Base-by-base conservation (phyloP, 2,888 invertebrate genomes). In the Limnephilus auricula region DNA sequence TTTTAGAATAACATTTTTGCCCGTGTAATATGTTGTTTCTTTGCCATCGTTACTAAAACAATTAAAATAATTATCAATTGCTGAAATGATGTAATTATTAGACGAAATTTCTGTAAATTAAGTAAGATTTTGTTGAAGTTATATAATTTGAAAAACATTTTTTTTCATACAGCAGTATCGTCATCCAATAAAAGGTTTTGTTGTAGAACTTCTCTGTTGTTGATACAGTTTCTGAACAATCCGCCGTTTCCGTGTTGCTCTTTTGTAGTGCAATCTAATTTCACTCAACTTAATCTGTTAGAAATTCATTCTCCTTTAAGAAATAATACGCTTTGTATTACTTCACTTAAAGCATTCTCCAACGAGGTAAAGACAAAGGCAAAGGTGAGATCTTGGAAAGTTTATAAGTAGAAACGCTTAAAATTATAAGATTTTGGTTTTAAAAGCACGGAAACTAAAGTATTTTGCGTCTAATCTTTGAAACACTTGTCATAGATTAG, bases 291-390 rank as follows among this genome's bases (percentile, higher is more conserved):
- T 65, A 65, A 65, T 65, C 25, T 65, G 25, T 65, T 50, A 50
- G 50, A 50, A 50, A 18, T 50, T 65, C 65, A 65, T 4, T 65
- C 25, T 65, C 25, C 25, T 65, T 65, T n/a, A 65, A 65, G 50
- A 65, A 18, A 65, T 65, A 18, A 65, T 65, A 65, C 4, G 50
- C 50, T 65, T 65, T 65, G 50, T 65, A 5, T 65, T 18, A 65
- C 25, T 65, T 65, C 50, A 65, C 50, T 65, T 65, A 65, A 25
- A 65, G 18, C 50, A 65, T 65, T 65, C 18, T 65, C 65, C 65
- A n/a, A 65, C 65, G 5, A 65, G 79, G 30, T 78, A 45, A 90
- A 87, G 79, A 78, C 34, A 79, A 25, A 87, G 79, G 85, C 34
- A 79, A 25, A 78, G 79, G 79, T 1, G 65, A 65, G 25, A 65